Conservation (phyloP, 1,140 invertebrate genomes). For the Trichogramma pretiosum region DNA sequence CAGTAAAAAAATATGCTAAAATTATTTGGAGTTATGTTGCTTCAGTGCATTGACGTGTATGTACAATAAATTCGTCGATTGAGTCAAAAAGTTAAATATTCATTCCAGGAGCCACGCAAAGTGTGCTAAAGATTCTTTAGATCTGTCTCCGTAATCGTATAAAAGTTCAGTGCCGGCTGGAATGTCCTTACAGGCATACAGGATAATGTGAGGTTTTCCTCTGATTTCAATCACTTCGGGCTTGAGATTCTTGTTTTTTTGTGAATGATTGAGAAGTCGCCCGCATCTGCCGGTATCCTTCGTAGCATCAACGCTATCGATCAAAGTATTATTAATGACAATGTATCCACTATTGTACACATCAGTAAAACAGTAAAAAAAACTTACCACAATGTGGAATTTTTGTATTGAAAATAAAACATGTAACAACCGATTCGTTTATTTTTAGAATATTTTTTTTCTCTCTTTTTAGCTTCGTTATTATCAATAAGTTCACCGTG, state of each 20-base stretch:
- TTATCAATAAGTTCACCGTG: conserved; percentile 85
- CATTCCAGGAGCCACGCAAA: conserved; percentile 91
- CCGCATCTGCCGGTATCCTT: conserved; percentile 80
- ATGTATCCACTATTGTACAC: too few species aligned
- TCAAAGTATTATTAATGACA: conserved; percentile 4
- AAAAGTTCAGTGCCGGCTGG: conserved; percentile 78
- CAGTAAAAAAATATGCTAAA: not conserved
- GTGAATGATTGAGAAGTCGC: conserved; percentile 91
- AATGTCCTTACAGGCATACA: conserved; percentile 86
- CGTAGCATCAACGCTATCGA: conserved; percentile 86
- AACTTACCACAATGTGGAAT: conserved; percentile 85
- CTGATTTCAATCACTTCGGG: conserved; percentile 77
- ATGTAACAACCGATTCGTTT: conserved; percentile 93
- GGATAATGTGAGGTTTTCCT: conserved; percentile 71
- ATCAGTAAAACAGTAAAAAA: too few species aligned
- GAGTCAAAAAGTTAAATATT: conserved; percentile 17
- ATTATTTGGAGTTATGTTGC: not conserved
- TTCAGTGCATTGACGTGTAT: conserved; percentile 1
- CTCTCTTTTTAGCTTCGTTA: conserved; percentile 71
- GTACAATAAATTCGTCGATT: not conserved
- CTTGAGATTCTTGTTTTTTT: conserved; percentile 80
- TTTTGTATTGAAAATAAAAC: conserved; percentile 94
- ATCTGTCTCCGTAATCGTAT: conserved; percentile 97
- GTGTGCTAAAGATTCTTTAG: conserved; percentile 73
- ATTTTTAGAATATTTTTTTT: conserved; percentile 76